These are phyloP conservation scores for Chloropsis cyanopogon DNA, from an alignment of 2,113 vertebrate genomes.

Conservation along the genomic window DNA sequence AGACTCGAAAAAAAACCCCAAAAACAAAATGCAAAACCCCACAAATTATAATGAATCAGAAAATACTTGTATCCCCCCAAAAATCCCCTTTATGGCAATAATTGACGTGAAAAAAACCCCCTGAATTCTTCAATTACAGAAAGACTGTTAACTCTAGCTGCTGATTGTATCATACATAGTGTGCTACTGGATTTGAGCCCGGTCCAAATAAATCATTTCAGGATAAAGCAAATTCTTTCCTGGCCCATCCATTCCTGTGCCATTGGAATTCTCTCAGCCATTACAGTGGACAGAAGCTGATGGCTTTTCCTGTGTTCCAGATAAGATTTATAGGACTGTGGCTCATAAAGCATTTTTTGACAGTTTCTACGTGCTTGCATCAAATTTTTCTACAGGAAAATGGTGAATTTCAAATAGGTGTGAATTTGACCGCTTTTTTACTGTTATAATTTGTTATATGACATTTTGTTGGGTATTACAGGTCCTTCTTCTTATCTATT, in stretches of 20 bases:
- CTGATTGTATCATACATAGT: not conserved
- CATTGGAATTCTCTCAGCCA: not conserved
- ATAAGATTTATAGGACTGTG: not conserved
- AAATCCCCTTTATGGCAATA: not conserved
- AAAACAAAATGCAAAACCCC: not conserved
- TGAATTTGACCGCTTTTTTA: not conserved
- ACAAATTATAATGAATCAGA: not conserved
- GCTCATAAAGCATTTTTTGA: not conserved
- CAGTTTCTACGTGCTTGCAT: not conserved
- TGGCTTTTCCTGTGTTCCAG: not conserved
- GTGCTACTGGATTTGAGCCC: not conserved
- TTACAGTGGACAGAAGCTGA: not conserved
- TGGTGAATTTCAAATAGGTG: not conserved
- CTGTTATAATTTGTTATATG: not conserved
- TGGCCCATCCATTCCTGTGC: not conserved
- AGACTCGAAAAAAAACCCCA: accelerated
- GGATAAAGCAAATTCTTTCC: not conserved
- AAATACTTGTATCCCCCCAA: not conserved
- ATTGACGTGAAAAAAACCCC: not conserved
- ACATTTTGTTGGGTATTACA: not conserved
- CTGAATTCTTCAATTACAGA: not conserved
- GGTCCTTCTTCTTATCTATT: not conserved
- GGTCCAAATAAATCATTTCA: not conserved
- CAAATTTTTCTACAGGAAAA: not conserved
- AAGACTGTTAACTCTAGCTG: not conserved